phyloP scores from a whole-genome alignment of 2,113 vertebrate genomes.

The Chaetodon auriga region DNA sequence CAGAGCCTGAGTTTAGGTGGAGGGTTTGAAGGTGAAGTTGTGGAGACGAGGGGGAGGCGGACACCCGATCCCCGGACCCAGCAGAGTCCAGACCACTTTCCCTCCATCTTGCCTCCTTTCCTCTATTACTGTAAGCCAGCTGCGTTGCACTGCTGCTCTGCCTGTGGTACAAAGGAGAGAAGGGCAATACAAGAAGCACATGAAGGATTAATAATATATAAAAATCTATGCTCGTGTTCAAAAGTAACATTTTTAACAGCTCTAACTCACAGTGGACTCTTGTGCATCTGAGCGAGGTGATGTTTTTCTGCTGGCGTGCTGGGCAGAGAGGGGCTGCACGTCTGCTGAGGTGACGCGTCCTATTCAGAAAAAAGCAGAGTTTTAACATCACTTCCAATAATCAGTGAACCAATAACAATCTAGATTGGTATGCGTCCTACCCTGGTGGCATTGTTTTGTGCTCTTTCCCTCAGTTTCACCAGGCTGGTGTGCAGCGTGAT shows the following conservation, averaged over 20 bases:
- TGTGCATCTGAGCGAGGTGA: neutral
- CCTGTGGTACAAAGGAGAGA: constrained; percentile 41
- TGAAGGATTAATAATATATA: constrained; percentile 2
- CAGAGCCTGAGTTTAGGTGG: constrained; percentile 38
- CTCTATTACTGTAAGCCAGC: constrained; percentile 35
- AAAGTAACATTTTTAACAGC: neutral
- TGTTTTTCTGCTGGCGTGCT: constrained; percentile 14
- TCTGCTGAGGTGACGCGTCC: constrained; percentile 51
- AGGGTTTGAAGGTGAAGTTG: constrained; percentile 72
- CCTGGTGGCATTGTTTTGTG: constrained; percentile 72
- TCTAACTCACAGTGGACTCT: constrained; percentile 50
- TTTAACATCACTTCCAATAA: neutral
- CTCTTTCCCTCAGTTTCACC: constrained; percentile 82
- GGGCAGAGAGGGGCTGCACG: neutral
- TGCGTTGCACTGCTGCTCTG: constrained; percentile 49
- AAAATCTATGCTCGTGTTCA: neutral
- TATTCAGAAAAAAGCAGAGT: constrained; percentile 24
- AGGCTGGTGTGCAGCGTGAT: constrained; percentile 79
- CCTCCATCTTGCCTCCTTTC: constrained; percentile 18
- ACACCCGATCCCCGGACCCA: constrained; percentile 48
- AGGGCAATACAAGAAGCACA: neutral
- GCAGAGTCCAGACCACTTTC: constrained; percentile 13
- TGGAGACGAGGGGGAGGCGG: constrained; percentile 40
- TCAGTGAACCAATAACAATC: no score
- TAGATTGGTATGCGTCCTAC: constrained; percentile 69